phyloP scores from a whole-genome alignment of 2,888 invertebrate species.

The Plagiodera versicolora region DNA sequence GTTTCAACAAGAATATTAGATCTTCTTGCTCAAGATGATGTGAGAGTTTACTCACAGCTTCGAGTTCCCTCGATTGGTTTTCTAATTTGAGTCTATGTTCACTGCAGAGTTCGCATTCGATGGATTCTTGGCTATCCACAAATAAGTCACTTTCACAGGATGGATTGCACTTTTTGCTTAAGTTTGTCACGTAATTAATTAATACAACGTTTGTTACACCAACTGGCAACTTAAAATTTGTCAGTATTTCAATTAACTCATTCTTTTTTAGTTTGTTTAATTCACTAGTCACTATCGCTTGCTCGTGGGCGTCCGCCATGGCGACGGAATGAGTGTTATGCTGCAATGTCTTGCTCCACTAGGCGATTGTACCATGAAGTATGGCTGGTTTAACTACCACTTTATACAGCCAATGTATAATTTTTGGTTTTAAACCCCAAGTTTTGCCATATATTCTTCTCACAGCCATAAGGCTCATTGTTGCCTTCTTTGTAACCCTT shows the following conservation, averaged over 20 bases:
- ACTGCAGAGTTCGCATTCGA: not conserved
- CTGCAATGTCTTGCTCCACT: no score
- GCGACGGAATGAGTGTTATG: no score
- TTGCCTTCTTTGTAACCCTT: no score
- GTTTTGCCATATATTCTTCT: no score
- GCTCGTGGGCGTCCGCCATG: not conserved
- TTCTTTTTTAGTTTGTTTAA: not conserved
- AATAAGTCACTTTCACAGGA: no score
- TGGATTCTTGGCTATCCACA: no score
- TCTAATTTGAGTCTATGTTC: not conserved
- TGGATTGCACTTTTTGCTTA: not conserved
- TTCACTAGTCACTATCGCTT: not conserved
- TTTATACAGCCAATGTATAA: no score
- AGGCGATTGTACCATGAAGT: no score
- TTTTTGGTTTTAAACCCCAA: no score
- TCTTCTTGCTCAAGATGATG: constrained; percentile 2
- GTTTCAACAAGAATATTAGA: not conserved
- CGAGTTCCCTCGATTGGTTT: not conserved
- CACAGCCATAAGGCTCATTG: no score
- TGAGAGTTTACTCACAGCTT: no score
- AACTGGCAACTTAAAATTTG: not conserved
- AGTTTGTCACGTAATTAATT: not conserved
- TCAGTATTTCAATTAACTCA: not conserved
- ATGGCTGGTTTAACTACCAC: no score
- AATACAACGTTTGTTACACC: not conserved